phyloP scores from a whole-genome alignment of 1,140 invertebrate genomes.

The Eumeta japonica region DNA sequence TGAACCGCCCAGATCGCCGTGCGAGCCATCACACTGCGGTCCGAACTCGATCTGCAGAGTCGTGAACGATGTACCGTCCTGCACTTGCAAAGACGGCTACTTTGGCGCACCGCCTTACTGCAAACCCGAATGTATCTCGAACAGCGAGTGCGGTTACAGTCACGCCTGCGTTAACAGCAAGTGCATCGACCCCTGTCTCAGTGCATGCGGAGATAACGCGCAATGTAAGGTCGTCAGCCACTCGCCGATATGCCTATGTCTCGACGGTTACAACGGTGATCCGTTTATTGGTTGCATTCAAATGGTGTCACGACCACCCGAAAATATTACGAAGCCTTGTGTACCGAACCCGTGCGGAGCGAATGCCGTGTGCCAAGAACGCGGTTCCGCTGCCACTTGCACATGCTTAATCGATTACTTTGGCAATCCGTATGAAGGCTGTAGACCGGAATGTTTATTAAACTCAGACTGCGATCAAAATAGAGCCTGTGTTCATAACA shows the following conservation, averaged over 20 bases:
- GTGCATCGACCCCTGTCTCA: conserved; percentile 74
- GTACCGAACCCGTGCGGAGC: conserved; percentile 64
- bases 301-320: conserved; percentile 23
- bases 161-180: conserved; percentile 72
- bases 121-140: conserved; percentile 69
- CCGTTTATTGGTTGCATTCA: conserved; percentile 63
- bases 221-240: conserved; percentile 74
- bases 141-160: conserved; percentile 69
- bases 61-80: conserved; percentile 68
- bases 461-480: conserved; percentile 71
- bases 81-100: conserved; percentile 71
- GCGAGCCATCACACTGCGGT: conserved; percentile 63
- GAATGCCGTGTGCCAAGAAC: conserved; percentile 70
- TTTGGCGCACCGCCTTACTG: conserved; percentile 68
- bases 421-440: conserved; percentile 74
- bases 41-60: conserved; percentile 74
- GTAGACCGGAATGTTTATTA: conserved; percentile 71
- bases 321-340: conserved; percentile 29
- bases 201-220: conserved; percentile 71
- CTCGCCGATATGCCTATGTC: conserved; percentile 70
- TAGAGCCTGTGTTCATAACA: conserved; percentile 69
- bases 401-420: conserved; percentile 68
- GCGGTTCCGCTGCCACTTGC: conserved; percentile 67
- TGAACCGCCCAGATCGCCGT: conserved; percentile 52
- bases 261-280: conserved; percentile 67